Percentiles rank a stretch among this genome's conserved stretches.
These are phyloP conservation scores for Ferdinandea cuprea DNA, from an alignment of 2,888 invertebrate species.

Conservation along the genomic window DNA sequence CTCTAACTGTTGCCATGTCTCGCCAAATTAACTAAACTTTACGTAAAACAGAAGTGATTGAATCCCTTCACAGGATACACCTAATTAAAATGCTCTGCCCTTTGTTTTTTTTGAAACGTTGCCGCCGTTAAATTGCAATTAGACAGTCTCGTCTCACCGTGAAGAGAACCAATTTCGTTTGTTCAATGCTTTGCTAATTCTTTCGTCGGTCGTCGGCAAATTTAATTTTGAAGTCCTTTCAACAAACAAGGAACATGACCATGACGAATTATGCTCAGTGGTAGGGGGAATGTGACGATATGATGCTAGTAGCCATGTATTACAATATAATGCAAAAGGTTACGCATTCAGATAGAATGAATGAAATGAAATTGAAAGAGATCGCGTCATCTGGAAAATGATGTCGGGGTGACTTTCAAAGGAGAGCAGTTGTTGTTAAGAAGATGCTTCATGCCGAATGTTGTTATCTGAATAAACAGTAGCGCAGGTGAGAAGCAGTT, in stretches of 20 bases:
- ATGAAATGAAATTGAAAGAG: conserved; percentile 9
- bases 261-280: conserved; percentile 63
- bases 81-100: conserved; percentile 50
- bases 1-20: conserved; percentile 27
- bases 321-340: conserved; percentile 42
- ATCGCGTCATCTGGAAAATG: conserved; percentile 52
- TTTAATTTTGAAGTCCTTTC: conserved; percentile 63
- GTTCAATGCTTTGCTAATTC: conserved; percentile 23
- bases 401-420: conserved; percentile 24
- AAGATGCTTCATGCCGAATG: conserved; percentile 23
- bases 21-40: conserved; percentile 45
- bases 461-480: conserved; percentile 38
- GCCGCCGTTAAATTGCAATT: conserved; percentile 68
- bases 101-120: conserved; percentile 25
- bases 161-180: conserved; percentile 18
- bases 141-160: conserved; percentile 41
- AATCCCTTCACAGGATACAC: conserved; percentile 24
- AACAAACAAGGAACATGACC: conserved; percentile 59
- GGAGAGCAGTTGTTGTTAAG: conserved; percentile 25
- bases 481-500: conserved; percentile 49
- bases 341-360: conserved; percentile 38
- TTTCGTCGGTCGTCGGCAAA: conserved; percentile 61
- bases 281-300: conserved; percentile 19
- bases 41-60: conserved; percentile 23
- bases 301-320: conserved; percentile 33